Base-by-base conservation (phyloP, 2,888 invertebrate genomes). In the Melipona bicolor region DNA sequence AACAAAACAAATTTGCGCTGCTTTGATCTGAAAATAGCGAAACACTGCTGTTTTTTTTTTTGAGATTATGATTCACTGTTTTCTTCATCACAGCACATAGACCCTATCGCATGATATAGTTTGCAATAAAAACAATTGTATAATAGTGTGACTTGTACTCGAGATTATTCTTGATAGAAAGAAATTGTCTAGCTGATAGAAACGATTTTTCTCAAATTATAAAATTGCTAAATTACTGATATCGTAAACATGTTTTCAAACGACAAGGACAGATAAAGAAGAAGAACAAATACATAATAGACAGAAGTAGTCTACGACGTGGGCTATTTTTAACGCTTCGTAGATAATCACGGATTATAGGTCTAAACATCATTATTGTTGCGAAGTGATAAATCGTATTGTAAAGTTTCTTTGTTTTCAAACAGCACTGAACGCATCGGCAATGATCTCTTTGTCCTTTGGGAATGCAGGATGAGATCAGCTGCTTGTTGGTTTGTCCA, bases 171-270 rank as follows among this genome's bases (percentile, higher is more conserved):
- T 21, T 19, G 64, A 11, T 27, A 19, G n/a, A 11, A 64, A 21
- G 11, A 64, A 73, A 21, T 61, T 71, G 4, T 21, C 17, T 50
- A 50, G 54, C 32, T 50, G 3, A 36, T 49, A 62, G 21, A 56
- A 50, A 11, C 6, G 0, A 27, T 54, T 17, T 62, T 65, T 21
- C 4, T 19, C 4, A 15, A 27, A 17, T 64, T 3, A 3, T 15
- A 11, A 24, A 36, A 50, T 17, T 11, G 4, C 11, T 15, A 17
- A 52, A 59, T 24, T 21, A 32, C 4, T 1, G 6, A n/a, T n/a
- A 13, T 5, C 5, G 70, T 71, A 83, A 77, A 81, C 76, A 81
- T 72, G 72, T 83, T 83, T 83, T 49, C 21, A 49, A 56, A 59
- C 32, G 62, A 79, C 70, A 71, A 56, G n/a, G 32, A 24, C 43